These are phyloP conservation scores for Papilio protenor DNA, from an alignment of 2,888 invertebrate genomes.

Conservation along the genomic window DNA sequence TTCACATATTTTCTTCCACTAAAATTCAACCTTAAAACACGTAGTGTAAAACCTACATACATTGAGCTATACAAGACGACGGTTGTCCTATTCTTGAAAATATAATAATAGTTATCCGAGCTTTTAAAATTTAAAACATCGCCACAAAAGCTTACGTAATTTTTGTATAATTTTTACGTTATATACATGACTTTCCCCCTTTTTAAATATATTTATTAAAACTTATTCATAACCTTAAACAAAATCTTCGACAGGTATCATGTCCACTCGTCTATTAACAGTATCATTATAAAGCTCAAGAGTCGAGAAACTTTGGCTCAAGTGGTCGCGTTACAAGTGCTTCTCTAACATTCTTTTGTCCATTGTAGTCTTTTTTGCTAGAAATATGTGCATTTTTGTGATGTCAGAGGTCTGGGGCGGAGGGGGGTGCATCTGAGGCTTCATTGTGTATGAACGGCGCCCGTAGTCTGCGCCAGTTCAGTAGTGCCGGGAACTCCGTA, in stretches of 20 bases:
- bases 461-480: conserved; percentile 57
- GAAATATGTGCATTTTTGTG: conserved; percentile 75
- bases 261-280: conserved; percentile 52
- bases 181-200: background rate
- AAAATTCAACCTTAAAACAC: too few relatives aligned
- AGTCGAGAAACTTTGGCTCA: conserved; percentile 56
- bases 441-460: conserved; percentile 64
- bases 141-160: background rate
- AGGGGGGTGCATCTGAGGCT: conserved; percentile 67
- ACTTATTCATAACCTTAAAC: background rate
- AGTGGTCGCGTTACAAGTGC: conserved; percentile 55
- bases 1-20: too few relatives aligned
- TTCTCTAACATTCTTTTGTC: conserved; percentile 68
- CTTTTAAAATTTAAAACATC: background rate
- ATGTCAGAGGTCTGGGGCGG: conserved; percentile 56
- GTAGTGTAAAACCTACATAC: background rate
- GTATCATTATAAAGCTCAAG: conserved; percentile 55
- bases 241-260: conserved; percentile 57
- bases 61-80: background rate
- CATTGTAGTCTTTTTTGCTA: conserved; percentile 61
- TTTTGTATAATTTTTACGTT: background rate
- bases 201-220: background rate
- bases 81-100: background rate
- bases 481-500: conserved; percentile 68
- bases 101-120: background rate